Base-by-base conservation (phyloP, 2,113 vertebrate species). In the Pithys albifrons region DNA sequence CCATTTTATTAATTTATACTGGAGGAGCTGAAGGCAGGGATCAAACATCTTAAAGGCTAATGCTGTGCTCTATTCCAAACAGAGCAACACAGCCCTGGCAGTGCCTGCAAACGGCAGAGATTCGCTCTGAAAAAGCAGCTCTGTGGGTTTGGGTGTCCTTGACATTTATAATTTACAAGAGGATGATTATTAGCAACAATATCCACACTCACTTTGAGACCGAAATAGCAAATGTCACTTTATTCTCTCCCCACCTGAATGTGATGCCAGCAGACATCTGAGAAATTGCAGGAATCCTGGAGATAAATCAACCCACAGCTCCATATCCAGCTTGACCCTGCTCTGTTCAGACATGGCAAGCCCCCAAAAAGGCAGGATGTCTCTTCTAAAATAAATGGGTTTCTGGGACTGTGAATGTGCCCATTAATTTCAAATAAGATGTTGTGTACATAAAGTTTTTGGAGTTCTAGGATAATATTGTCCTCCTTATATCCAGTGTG, bases 91-190 rank as follows among this genome's bases (percentile, higher is more conserved):
- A 20, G 73, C 66, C 55, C 91, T 88, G 77, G 39, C 59, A 55
- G 19, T 0, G 10, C 28, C 76, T 75, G 85, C 62, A 64, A 74
- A 77, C 0, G 5, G 48, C 33, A 96, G 55, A 22, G 39, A 59
- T 74, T 6, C 57, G 12, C 17, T 31, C 78, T 83, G 18, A 46
- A 87, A 88, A 19, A 93, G 88, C 70, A 97, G 48, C 88, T 62
- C 28, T 2, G 1, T 74, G 77, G 62, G 2, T 87, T 69, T 79
- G 83, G 85, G 62, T 97, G 96, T 85, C 96, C 96, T 96, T 97
- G 96, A 96, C 96, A 96, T 97, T 96, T 96, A 91, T 97, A 96
- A 97, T 96, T 97, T 97, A 96, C 95, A 96, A 88, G 96, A 89
- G 76, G 74, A 94, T 96, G 86, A 85, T 93, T 93, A 96, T 96